Evolutionary conservation across 2,888 invertebrate species (phyloP).

Genomic region (Odontomyia ornata): DNA sequence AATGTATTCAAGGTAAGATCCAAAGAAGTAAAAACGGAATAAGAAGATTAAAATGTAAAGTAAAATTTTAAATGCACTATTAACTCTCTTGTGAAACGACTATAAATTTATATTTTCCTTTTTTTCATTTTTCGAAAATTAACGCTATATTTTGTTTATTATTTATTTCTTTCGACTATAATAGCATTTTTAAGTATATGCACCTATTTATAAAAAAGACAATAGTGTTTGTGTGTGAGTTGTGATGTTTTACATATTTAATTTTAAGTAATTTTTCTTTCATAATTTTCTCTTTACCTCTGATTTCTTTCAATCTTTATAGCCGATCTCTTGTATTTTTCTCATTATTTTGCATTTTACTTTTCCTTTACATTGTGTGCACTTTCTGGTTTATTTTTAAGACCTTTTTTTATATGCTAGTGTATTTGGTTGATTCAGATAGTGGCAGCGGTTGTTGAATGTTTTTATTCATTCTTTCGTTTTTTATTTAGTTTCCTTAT

Average conservation of each 20-base stretch:
- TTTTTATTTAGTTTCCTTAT: not conserved
- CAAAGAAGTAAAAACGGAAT: not conserved
- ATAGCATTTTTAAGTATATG: constrained; percentile 22
- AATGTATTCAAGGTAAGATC: not conserved
- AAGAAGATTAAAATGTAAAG: not conserved
- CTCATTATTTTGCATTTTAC: constrained; percentile 27
- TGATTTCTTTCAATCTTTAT: constrained; percentile 21
- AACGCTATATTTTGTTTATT: not conserved
- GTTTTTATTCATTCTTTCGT: no score
- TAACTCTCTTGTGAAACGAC: constrained; percentile 10
- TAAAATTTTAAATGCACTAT: not conserved
- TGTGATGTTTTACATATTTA: not conserved
- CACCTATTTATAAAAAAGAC: constrained; percentile 34
- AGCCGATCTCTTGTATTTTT: constrained; percentile 4
- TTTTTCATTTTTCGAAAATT: constrained; percentile 13
- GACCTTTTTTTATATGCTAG: constrained; percentile 3
- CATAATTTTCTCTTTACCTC: constrained; percentile 38
- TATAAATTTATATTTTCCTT: constrained; percentile 12
- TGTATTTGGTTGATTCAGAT: constrained; percentile 24
- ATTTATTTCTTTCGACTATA: constrained; percentile 7
- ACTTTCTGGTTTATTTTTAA: not conserved
- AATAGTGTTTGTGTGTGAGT: constrained; percentile 27
- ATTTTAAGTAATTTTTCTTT: not conserved
- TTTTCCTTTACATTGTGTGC: constrained; percentile 22
- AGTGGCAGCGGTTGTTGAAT: no score